A percentile compares a stretch with the other conserved stretches of the same genome.
Evolutionary conservation across 2,888 invertebrate genomes (phyloP).

Genomic region (Blera fallax): DNA sequence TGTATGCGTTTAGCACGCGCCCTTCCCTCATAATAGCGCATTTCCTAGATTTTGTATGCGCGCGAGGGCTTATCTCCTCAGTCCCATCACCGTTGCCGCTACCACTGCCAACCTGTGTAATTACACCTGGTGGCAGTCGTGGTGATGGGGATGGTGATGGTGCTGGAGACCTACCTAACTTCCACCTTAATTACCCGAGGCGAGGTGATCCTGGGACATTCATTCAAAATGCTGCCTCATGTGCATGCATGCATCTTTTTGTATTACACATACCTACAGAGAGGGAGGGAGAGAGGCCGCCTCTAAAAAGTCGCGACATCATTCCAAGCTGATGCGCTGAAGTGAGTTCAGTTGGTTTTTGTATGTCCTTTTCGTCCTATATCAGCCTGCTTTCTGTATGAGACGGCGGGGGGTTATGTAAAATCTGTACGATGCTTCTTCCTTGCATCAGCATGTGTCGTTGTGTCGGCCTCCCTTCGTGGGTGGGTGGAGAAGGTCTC

Average conservation of each 20-base stretch:
- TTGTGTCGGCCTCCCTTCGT: background rate
- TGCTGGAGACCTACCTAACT: conserved; percentile 17
- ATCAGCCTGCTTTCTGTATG: conserved; percentile 3
- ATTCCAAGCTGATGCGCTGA: conserved; percentile 70
- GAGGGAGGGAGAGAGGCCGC: background rate
- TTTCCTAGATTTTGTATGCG: conserved; percentile 72
- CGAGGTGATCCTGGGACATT: conserved; percentile 71
- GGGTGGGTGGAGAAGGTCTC: background rate
- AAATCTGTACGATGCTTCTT: conserved; percentile 44
- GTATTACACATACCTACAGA: background rate
- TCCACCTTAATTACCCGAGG: conserved; percentile 68
- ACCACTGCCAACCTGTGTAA: conserved; percentile 55
- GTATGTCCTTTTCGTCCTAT: conserved; percentile 26
- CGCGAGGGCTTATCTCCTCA: conserved; percentile 67
- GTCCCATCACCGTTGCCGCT: conserved; percentile 38
- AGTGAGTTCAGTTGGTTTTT: conserved; percentile 45
- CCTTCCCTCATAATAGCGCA: conserved; percentile 69
- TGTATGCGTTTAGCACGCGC: conserved; percentile 73
- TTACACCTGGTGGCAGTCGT: conserved; percentile 46
- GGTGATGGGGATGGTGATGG: background rate
- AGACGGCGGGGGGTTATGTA: too few species aligned
- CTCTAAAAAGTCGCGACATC: conserved; percentile 67
- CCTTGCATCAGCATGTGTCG: conserved; percentile 72
- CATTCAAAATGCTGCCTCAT: conserved; percentile 72
- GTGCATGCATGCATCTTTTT: conserved; percentile 69